Percentiles rank a stretch among this genome's conserved stretches.
Evolutionary conservation across 1,140 invertebrate species (phyloP).

Genomic region (Neoseiulus cucumeris): DNA sequence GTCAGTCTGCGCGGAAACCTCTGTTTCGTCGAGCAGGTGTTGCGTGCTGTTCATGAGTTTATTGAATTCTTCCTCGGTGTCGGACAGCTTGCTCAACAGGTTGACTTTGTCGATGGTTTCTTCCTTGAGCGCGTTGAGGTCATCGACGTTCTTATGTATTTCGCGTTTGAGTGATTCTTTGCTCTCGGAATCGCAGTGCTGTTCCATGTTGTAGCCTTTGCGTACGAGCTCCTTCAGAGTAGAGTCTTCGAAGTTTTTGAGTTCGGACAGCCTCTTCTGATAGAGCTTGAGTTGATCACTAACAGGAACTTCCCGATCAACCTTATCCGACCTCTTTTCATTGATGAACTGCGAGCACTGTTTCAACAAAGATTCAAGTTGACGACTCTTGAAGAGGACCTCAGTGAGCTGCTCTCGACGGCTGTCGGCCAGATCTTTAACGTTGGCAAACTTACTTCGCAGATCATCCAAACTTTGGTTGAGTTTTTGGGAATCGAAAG

Average conservation of each 20-base stretch:
- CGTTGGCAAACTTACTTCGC: not conserved
- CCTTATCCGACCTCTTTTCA: not conserved
- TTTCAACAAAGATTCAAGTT: not conserved
- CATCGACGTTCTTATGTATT: not conserved
- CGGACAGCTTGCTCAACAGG: slow-evolving; percentile 45
- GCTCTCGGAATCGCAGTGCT: not conserved
- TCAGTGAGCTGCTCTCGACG: slow-evolving; percentile 12
- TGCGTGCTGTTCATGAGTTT: slow-evolving; percentile 52
- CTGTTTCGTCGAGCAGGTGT: slow-evolving; percentile 65
- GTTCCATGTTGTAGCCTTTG: not conserved
- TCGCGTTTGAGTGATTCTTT: not conserved
- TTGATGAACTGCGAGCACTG: not conserved
- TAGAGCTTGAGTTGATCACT: not conserved
- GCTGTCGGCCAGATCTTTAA: not conserved
- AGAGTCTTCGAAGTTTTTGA: not conserved
- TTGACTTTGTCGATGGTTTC: slow-evolving; percentile 38
- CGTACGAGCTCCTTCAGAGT: not conserved
- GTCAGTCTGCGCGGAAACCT: slow-evolving; percentile 57
- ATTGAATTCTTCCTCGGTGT: slow-evolving; percentile 55
- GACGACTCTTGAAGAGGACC: not conserved
- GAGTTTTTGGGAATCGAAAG: slow-evolving; percentile 7
- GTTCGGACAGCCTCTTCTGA: not conserved
- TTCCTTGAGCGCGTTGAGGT: slow-evolving; percentile 48
- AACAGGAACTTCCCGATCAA: not conserved
- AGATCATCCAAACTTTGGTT: not conserved